Base-by-base conservation (phyloP, 2,797 vertebrate genomes). In the Scyliorhinus canicula region DNA sequence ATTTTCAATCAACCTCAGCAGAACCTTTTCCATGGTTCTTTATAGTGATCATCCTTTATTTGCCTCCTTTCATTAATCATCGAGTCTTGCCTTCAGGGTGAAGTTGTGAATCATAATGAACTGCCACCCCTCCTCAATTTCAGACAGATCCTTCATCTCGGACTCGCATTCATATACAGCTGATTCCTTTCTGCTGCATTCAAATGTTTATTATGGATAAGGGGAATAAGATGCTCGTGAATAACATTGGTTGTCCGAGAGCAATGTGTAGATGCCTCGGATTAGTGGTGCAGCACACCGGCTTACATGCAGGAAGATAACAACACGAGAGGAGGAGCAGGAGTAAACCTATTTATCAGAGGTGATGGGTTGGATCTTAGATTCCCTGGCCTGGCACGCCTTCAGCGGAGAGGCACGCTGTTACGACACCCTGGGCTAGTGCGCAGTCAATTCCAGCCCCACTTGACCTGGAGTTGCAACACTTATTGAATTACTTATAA, bases 161-260 rank as follows among this genome's bases (percentile, higher is more conserved):
- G 67, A 6, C 31, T 71, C 24, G 50, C 69, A 50, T 71, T 50
- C 63, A 28, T 31, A 31, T 71, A 28, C 44, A 69, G 24, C 40
- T 69, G 26, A 12, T 93, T 93, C 40, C 21, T 94, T 94, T 35
- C 16, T 74, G 71, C 14, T 94, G 12, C 6, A 71, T 93, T 50
- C 16, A 57, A 35, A 31, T 7, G 11, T 74, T 94, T 21, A 16
- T 14, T 55, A 35, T 52, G 4, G 65, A 4, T 40, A 91, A 63
- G n/a, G 88, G 57, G 31, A 71, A 47, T 52, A 94, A 93, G 95
- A 95, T 96, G 95, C 96, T 96, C 96, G 95, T 60, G 95, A 95
- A 74, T 95, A 96, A 67, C 95, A 4, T 95, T 95, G 96, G 96
- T 96, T 71, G 6, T 35, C 67, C 47, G 8, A 35, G 5, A 12